Conservation (phyloP, 2,888 invertebrate species). For the Caenorhabditis afra region DNA sequence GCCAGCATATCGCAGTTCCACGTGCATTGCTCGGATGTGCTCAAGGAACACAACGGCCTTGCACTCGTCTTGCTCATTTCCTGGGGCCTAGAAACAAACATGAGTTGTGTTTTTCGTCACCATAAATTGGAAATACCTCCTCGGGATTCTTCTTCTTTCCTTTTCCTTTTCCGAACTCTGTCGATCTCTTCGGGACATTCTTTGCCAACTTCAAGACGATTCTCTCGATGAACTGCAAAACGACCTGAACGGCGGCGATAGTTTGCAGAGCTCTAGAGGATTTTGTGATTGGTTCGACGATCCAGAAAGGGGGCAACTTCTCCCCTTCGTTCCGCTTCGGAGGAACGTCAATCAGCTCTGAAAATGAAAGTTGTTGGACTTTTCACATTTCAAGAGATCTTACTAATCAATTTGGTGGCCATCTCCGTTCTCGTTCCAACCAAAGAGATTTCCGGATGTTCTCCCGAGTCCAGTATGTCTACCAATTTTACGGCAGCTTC, state of each 20-base stretch:
- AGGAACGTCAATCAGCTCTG: slow-evolving; percentile 40
- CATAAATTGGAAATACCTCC: slow-evolving; percentile 25
- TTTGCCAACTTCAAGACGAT: slow-evolving; percentile 33
- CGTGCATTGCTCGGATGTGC: slow-evolving; percentile 43
- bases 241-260: slow-evolving; percentile 40
- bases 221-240: slow-evolving; percentile 40
- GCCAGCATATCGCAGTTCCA: slow-evolving; percentile 42
- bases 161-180: slow-evolving; percentile 18
- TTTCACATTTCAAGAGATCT: slow-evolving; percentile 1
- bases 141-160: slow-evolving; percentile 47
- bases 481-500: slow-evolving; percentile 52
- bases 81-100: slow-evolving; percentile 12
- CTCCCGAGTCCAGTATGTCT: slow-evolving; percentile 39
- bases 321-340: slow-evolving; percentile 37
- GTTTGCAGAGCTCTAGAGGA: slow-evolving; percentile 56
- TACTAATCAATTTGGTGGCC: slow-evolving; percentile 36
- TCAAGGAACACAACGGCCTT: slow-evolving; percentile 44
- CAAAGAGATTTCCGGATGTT: slow-evolving; percentile 26
- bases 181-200: slow-evolving; percentile 18
- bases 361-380: background rate
- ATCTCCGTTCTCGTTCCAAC: slow-evolving; percentile 41
- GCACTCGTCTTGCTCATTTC: slow-evolving; percentile 37
- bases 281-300: slow-evolving; percentile 38
- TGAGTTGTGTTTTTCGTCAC: background rate
- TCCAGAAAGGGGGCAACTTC: slow-evolving; percentile 30